A percentile compares a stretch with the other conserved stretches of the same genome.
These are phyloP conservation scores for Dysmachus trigonus DNA, from an alignment of 2,888 invertebrate species.

Conservation along the genomic window DNA sequence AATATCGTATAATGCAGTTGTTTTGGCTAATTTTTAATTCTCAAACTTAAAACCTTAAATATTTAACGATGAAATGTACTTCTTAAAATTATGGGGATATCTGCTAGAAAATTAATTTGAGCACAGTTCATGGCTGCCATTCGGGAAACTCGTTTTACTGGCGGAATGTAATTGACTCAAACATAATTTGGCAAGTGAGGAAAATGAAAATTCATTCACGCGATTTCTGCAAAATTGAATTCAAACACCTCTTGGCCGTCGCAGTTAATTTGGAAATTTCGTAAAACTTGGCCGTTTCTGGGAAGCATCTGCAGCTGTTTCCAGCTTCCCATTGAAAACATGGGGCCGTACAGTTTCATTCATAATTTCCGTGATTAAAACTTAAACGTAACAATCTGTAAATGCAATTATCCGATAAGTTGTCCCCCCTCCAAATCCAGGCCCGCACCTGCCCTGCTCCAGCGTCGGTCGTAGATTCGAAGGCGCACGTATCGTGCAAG, in stretches of 20 bases:
- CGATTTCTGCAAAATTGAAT: not conserved
- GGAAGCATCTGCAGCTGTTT: not conserved
- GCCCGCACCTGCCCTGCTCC: not conserved
- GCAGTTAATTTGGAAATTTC: not conserved
- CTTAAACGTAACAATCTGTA: not conserved
- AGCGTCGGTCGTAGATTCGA: not conserved
- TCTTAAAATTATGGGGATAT: not conserved
- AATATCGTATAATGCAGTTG: not conserved
- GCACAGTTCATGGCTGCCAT: not conserved
- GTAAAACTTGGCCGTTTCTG: not conserved
- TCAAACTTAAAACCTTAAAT: not conserved
- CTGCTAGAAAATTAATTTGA: not conserved
- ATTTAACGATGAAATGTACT: not conserved
- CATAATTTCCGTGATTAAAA: not conserved
- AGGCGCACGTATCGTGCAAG: not conserved
- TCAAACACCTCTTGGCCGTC: not conserved
- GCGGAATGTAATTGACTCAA: not conserved
- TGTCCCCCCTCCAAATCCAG: not conserved
- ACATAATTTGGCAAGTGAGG: not conserved
- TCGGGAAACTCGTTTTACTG: not conserved
- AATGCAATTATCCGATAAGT: conserved; percentile 10
- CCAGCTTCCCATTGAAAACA: not conserved
- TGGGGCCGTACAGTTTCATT: not conserved
- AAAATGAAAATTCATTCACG: not conserved
- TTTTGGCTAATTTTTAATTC: not conserved